A percentile compares a stretch with the other conserved stretches of the same genome.
phyloP scores from a whole-genome alignment of 2,888 invertebrate species.

The Leucoma salicis region DNA sequence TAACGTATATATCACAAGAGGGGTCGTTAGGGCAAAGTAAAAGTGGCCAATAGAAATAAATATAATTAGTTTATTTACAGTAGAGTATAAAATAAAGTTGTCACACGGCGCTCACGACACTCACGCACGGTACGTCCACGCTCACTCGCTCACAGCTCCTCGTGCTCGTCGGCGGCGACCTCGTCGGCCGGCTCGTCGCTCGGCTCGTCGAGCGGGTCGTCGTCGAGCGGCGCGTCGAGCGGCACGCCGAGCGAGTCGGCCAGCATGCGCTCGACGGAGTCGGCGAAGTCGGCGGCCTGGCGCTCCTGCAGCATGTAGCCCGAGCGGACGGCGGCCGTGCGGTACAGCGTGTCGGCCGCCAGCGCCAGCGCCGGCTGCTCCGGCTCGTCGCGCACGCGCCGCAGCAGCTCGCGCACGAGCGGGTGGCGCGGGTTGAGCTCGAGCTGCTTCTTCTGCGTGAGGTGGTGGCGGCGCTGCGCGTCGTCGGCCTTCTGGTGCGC shows the following conservation, averaged over 20 bases:
- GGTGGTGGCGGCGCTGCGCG: conserved; percentile 93
- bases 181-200: conserved; percentile 23
- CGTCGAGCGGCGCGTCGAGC: conserved; percentile 83
- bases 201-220: conserved; percentile 33
- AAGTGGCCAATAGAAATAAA: too few relatives aligned
- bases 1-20: too few relatives aligned
- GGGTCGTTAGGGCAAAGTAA: too few relatives aligned
- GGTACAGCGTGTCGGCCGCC: conserved; percentile 91
- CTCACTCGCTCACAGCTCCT: conserved; percentile 48
- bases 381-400: conserved; percentile 89
- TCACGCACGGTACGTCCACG: conserved; percentile 1
- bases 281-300: conserved; percentile 89
- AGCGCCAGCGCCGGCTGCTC: conserved; percentile 90
- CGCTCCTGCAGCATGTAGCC: conserved; percentile 92
- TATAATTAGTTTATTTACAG: conserved; percentile 51
- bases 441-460: conserved; percentile 97
- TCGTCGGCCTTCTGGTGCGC: conserved; percentile 97
- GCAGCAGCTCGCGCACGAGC: conserved; percentile 92
- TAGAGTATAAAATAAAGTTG: conserved; percentile 22
- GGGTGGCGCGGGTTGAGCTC: conserved; percentile 99
- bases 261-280: conserved; percentile 95
- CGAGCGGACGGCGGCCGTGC: conserved; percentile 88
- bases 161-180: conserved; percentile 42
- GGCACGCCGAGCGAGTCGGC: conserved; percentile 89
- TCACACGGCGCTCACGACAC: background rate